phyloP scores from a whole-genome alignment of 2,888 invertebrate genomes.

The Branchipolynoe longqiensis region DNA sequence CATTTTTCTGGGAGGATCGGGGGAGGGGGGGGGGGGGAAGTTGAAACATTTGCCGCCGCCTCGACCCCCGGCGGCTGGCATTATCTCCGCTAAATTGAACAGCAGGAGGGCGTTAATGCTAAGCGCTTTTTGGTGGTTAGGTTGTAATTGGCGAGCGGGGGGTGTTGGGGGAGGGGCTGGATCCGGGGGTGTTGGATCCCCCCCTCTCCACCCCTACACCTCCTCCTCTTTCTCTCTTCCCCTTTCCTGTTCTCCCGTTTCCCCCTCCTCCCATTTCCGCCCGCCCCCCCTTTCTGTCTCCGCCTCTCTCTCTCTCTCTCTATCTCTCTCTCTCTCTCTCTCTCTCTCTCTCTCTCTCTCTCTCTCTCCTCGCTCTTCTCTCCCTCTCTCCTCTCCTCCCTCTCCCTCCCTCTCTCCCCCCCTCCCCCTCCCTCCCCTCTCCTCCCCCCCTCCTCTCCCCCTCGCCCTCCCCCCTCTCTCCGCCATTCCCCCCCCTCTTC shows the following conservation, averaged over 20 bases:
- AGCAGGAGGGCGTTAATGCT: slow-evolving; percentile 30
- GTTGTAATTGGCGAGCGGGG: slow-evolving; percentile 20
- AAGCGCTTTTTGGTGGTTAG: slow-evolving; percentile 51
- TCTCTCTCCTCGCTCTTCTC: neutral
- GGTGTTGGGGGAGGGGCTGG: neutral
- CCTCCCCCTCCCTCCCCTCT: neutral
- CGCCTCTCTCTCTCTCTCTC: neutral
- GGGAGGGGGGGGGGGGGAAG: neutral
- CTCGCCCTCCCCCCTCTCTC: neutral
- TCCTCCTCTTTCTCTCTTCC: neutral
- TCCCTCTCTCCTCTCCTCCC: neutral
- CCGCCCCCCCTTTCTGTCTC: neutral
- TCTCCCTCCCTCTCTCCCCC: neutral
- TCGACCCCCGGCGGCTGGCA: neutral
- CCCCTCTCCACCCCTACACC: neutral
- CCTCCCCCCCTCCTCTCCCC: neutral
- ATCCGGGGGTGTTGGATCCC: too few relatives aligned
- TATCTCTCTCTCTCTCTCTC: neutral
- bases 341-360: neutral
- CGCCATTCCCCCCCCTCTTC: neutral
- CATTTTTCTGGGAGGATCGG: neutral
- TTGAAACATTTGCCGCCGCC: slow-evolving; percentile 20
- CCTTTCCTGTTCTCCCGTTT: neutral
- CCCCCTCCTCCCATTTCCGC: neutral
- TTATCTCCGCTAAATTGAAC: slow-evolving; percentile 44